Evolutionary conservation across 2,113 vertebrate genomes (phyloP).

Genomic region (Mesocricetus auratus): DNA sequence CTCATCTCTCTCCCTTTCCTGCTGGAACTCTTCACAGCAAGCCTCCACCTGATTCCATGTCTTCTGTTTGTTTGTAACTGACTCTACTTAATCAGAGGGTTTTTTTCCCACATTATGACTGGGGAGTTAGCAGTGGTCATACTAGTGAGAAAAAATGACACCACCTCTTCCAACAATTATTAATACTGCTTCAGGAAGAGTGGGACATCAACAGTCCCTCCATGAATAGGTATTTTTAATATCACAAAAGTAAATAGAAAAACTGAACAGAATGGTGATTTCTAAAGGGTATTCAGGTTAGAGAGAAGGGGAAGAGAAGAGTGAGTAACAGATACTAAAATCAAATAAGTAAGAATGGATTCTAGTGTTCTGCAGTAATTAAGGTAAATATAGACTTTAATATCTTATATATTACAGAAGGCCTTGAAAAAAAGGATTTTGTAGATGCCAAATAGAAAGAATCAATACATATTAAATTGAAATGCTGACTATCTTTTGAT

Average conservation of each 20-base stretch:
- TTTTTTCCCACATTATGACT: neutral
- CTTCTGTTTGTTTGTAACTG: neutral
- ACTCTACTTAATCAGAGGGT: neutral
- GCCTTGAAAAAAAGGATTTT: neutral
- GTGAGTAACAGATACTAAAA: neutral
- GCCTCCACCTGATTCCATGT: neutral
- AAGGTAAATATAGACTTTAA: neutral
- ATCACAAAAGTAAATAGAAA: constrained; percentile 8
- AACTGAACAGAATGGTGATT: neutral
- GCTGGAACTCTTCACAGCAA: neutral
- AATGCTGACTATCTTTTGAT: neutral
- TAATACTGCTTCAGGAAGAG: neutral
- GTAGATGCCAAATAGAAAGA: neutral
- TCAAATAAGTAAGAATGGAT: neutral
- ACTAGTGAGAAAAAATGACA: neutral
- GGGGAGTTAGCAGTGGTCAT: neutral
- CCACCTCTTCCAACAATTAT: neutral
- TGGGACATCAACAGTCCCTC: no score
- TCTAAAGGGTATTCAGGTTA: neutral
- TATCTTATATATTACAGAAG: neutral
- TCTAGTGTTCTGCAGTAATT: neutral
- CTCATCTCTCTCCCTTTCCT: neutral
- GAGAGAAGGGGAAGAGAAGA: neutral
- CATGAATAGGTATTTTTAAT: neutral
- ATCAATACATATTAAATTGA: neutral